Evolutionary conservation across 1,140 invertebrate species (phyloP).

Genomic region (Eulimnadia texana): DNA sequence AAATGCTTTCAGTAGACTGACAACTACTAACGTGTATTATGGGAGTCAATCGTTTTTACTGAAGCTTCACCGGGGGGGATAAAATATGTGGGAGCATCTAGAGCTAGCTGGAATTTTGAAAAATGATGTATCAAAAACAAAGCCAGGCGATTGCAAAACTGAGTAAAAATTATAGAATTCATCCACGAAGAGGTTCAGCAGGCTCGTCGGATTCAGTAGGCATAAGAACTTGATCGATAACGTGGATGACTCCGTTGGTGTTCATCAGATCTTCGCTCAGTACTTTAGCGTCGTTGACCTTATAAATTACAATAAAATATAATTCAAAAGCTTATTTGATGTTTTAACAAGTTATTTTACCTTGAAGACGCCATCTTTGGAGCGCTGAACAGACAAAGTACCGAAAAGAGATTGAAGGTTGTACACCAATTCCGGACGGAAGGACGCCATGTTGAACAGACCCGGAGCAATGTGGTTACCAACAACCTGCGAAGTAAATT

Average conservation of each 20-base stretch:
- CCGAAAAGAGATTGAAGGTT: slow-evolving; percentile 26
- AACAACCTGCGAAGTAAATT: slow-evolving; percentile 22
- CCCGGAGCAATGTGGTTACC: slow-evolving; percentile 31
- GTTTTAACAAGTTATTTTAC: slow-evolving; percentile 10
- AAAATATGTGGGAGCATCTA: too few species aligned
- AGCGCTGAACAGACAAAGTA: slow-evolving; percentile 13
- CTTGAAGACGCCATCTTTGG: slow-evolving; percentile 21
- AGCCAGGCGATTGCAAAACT: background rate
- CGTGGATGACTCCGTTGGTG: slow-evolving; percentile 41
- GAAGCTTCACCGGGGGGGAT: too few species aligned
- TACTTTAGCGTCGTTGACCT: slow-evolving; percentile 32
- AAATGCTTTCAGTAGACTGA: too few species aligned
- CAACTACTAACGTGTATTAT: too few species aligned
- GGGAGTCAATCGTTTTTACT: too few species aligned
- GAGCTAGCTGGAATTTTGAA: too few species aligned
- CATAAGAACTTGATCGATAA: slow-evolving; percentile 35
- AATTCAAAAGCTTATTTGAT: background rate
- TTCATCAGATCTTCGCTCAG: slow-evolving; percentile 36
- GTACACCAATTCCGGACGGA: slow-evolving; percentile 29
- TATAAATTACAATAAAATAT: background rate
- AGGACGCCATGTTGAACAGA: slow-evolving; percentile 30
- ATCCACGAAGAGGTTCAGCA: background rate
- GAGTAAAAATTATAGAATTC: background rate
- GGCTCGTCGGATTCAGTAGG: slow-evolving; percentile 18
- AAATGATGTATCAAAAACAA: too few species aligned